phyloP scores from a whole-genome alignment of 2,888 invertebrate species.

The Plutella xylostella region DNA sequence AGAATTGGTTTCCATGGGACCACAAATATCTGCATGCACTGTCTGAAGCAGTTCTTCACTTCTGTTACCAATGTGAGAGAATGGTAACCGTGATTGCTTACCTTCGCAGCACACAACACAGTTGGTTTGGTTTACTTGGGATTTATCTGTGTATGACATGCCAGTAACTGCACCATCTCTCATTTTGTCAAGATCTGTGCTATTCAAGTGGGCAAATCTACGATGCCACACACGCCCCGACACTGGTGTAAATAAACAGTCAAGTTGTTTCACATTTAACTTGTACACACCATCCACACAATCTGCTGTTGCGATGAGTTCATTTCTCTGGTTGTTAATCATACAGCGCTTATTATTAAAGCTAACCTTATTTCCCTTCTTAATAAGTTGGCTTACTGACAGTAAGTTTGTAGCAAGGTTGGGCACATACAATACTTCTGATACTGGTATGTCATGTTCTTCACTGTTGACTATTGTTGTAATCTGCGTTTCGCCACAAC shows the following conservation, averaged over 20 bases:
- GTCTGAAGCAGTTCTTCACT: neutral
- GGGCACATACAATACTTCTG: conserved; percentile 11
- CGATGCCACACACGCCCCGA: neutral
- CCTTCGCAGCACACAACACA: conserved; percentile 16
- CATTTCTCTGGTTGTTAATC: conserved; percentile 6
- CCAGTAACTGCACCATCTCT: neutral
- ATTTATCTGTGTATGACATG: neutral
- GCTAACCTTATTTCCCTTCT: conserved; percentile 10
- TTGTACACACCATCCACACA: conserved; percentile 8
- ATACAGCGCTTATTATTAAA: conserved; percentile 6
- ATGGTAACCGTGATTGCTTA: conserved; percentile 6
- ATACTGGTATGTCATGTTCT: conserved; percentile 7
- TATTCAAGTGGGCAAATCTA: conserved; percentile 1
- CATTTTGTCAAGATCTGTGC: conserved; percentile 7
- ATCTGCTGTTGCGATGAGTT: conserved; percentile 5
- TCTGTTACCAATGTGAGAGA: neutral
- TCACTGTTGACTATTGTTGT: neutral
- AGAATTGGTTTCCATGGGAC: conserved; percentile 9
- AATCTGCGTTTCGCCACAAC: conserved; percentile 10
- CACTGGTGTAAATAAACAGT: neutral
- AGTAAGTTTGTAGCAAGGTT: conserved; percentile 10
- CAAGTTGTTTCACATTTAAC: neutral
- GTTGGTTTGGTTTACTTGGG: conserved; percentile 4
- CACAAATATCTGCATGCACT: conserved; percentile 12
- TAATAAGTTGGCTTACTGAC: conserved; percentile 11